These are phyloP conservation scores for Sparidentex hasta DNA, from an alignment of 2,797 vertebrate genomes.

Conservation along the genomic window DNA sequence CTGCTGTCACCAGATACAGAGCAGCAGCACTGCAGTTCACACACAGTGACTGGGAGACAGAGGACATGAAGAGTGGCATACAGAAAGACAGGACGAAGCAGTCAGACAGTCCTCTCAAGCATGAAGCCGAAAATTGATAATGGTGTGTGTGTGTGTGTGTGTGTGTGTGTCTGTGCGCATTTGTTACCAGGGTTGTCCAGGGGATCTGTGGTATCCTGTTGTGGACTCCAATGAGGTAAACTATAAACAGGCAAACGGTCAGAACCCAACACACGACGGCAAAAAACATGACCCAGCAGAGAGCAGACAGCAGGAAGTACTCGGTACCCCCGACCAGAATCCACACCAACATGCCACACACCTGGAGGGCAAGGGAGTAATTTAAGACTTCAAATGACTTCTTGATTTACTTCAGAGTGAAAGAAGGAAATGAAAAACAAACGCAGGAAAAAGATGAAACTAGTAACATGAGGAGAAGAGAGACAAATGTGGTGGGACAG, in stretches of 20 bases:
- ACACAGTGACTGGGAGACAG: constrained; percentile 85
- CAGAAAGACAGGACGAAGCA: not conserved
- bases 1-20: constrained; percentile 91
- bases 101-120: not conserved
- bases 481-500: not conserved
- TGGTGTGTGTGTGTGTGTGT: constrained; percentile 4
- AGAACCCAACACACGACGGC: constrained; percentile 92
- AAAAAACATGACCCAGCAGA: constrained; percentile 95
- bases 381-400: not conserved
- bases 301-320: constrained; percentile 88
- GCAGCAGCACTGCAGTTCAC: constrained; percentile 89
- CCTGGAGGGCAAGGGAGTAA: constrained; percentile 74
- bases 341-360: constrained; percentile 93
- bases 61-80: constrained; percentile 10
- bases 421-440: not conserved
- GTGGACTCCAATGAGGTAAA: constrained; percentile 91
- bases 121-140: not conserved
- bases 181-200: constrained; percentile 90
- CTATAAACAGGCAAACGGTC: constrained; percentile 89
- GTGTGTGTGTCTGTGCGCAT: constrained; percentile 7
- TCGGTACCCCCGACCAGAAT: constrained; percentile 92
- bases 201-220: constrained; percentile 89
- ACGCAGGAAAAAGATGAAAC: not conserved
- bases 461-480: not conserved
- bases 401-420: not conserved